These are phyloP conservation scores for Cnemophilus loriae DNA, from an alignment of 2,113 vertebrate genomes.

Conservation along the genomic window DNA sequence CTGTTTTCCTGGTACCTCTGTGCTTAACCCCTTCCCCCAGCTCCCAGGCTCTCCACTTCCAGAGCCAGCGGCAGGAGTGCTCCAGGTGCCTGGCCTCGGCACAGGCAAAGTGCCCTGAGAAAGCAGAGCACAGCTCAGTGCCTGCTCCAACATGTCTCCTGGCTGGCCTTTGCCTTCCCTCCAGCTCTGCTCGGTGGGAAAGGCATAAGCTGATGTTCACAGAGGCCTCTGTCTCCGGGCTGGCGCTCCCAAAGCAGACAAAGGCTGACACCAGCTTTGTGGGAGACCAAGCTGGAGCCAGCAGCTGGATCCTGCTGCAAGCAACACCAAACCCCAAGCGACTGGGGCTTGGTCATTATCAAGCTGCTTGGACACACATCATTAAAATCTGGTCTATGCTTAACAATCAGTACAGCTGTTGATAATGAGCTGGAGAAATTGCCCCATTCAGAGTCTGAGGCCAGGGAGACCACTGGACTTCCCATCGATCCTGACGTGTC, in stretches of 20 bases:
- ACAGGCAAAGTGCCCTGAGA: not conserved
- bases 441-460: not conserved
- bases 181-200: not conserved
- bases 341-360: not conserved
- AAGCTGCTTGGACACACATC: not conserved
- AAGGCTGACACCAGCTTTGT: not conserved
- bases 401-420: not conserved
- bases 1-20: not conserved
- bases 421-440: not conserved
- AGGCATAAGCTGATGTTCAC: not conserved
- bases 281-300: not conserved
- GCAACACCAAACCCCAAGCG: not conserved
- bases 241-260: not conserved
- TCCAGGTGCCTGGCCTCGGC: fast-evolving
- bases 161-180: not conserved
- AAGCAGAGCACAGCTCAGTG: not conserved
- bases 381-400: not conserved
- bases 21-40: not conserved
- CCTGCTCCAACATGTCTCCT: not conserved
- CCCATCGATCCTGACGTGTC: not conserved
- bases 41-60: not conserved
- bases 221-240: not conserved
- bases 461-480: not conserved
- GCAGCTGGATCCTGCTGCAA: not conserved
- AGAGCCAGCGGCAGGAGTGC: not conserved